Evolutionary conservation across 2,113 vertebrate species (phyloP).

Genomic region (Crypturellus undulatus): DNA sequence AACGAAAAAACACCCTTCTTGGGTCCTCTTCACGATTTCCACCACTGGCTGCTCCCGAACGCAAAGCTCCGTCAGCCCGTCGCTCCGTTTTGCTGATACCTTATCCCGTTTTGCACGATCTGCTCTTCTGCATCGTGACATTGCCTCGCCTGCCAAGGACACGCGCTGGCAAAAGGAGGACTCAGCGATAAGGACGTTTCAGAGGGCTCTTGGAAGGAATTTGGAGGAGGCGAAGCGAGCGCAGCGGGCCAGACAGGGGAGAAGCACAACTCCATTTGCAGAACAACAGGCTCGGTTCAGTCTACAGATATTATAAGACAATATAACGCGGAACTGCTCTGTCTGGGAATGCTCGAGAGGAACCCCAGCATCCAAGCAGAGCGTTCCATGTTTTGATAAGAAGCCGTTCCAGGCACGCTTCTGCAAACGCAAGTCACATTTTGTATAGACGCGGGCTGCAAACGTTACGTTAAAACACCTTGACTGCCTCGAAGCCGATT

Average conservation of each 20-base stretch:
- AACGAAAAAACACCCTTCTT: neutral
- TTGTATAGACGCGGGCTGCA: neutral
- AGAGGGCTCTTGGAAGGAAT: neutral
- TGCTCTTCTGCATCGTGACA: neutral
- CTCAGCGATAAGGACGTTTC: neutral
- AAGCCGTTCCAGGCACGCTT: neutral
- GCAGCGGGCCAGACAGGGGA: neutral
- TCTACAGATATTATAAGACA: neutral
- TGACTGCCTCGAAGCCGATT: neutral
- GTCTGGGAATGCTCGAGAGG: neutral
- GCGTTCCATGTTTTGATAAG: conserved; percentile 20
- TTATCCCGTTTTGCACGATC: neutral
- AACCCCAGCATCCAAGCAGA: neutral
- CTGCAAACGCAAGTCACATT: conserved; percentile 23
- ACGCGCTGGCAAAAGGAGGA: neutral
- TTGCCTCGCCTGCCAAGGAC: conserved; percentile 10
- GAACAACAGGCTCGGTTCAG: neutral
- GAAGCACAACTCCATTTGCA: neutral
- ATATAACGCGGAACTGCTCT: neutral
- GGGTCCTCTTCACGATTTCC: neutral
- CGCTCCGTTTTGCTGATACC: neutral
- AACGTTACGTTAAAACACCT: neutral
- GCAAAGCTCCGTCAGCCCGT: neutral
- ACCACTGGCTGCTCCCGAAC: neutral
- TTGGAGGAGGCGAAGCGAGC: accelerated